phyloP scores from a whole-genome alignment of 2,797 vertebrate species.

The Cirrhinus mrigala region DNA sequence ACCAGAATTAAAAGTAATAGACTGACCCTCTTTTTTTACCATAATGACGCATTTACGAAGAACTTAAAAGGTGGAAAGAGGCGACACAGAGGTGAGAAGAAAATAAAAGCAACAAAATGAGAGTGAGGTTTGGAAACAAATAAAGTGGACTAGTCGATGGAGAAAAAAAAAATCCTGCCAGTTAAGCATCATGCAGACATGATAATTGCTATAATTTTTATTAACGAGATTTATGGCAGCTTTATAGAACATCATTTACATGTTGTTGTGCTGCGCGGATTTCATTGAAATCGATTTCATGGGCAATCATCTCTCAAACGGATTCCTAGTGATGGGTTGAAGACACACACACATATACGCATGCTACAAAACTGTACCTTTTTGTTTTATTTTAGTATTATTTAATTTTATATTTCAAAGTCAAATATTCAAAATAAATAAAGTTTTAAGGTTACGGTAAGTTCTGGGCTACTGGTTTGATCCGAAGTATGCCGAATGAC shows the following conservation, averaged over 20 bases:
- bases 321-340: background rate
- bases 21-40: background rate
- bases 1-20: slow-evolving; percentile 51
- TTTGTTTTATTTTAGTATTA: no score
- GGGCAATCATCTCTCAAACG: background rate
- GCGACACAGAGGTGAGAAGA: background rate
- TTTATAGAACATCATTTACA: background rate
- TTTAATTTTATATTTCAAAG: no score
- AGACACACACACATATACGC: no score
- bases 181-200: background rate
- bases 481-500: background rate
- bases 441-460: background rate
- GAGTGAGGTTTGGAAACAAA: background rate
- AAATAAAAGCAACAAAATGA: background rate
- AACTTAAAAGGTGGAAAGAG: background rate
- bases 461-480: background rate
- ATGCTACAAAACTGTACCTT: no score
- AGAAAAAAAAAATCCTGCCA: no score
- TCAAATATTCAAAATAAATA: no score
- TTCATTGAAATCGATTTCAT: background rate
- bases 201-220: background rate
- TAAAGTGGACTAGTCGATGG: background rate
- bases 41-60: slow-evolving; percentile 12
- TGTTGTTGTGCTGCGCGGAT: background rate
- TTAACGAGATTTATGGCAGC: background rate